These are phyloP conservation scores for Chalcis sispes DNA, from an alignment of 2,888 invertebrate species.

Conservation along the genomic window DNA sequence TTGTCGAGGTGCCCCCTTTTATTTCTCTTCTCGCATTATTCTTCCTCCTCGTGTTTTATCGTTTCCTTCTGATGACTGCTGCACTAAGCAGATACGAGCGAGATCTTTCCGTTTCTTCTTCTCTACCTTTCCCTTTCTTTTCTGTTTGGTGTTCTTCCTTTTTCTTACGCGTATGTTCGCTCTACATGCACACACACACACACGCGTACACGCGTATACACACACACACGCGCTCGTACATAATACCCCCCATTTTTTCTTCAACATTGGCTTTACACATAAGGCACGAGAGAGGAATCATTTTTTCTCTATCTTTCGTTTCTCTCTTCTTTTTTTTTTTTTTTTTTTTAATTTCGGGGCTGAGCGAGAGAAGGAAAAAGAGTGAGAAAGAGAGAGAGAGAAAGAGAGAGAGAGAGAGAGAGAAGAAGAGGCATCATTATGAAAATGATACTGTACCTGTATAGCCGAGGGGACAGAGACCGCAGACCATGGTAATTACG, in stretches of 20 bases:
- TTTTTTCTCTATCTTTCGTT: constrained; percentile 32
- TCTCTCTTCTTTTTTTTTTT: constrained; percentile 4
- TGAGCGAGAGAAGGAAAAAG: constrained; percentile 28
- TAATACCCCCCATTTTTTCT: constrained; percentile 33
- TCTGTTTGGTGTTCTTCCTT: background rate
- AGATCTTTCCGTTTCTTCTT: too few species aligned
- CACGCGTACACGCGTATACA: constrained; percentile 14
- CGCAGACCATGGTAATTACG: constrained; percentile 75
- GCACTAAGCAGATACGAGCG: constrained; percentile 9
- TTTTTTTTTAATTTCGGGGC: constrained; percentile 59
- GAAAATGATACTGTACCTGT: constrained; percentile 74
- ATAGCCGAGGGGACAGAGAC: constrained; percentile 66
- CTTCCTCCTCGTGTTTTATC: constrained; percentile 32
- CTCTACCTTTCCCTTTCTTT: too few species aligned
- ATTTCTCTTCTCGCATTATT: constrained; percentile 5
- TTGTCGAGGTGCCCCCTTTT: background rate
- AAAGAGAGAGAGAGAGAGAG: constrained; percentile 10
- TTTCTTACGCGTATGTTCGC: too few species aligned
- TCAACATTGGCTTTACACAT: constrained; percentile 36
- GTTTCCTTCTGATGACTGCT: constrained; percentile 39
- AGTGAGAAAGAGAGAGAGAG: constrained; percentile 12
- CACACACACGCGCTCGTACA: constrained; percentile 13
- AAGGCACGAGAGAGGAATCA: constrained; percentile 25
- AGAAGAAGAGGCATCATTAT: constrained; percentile 69
- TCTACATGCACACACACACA: background rate